Evolutionary conservation across 2,888 invertebrate genomes (phyloP).

Genomic region (Nineta flava): DNA sequence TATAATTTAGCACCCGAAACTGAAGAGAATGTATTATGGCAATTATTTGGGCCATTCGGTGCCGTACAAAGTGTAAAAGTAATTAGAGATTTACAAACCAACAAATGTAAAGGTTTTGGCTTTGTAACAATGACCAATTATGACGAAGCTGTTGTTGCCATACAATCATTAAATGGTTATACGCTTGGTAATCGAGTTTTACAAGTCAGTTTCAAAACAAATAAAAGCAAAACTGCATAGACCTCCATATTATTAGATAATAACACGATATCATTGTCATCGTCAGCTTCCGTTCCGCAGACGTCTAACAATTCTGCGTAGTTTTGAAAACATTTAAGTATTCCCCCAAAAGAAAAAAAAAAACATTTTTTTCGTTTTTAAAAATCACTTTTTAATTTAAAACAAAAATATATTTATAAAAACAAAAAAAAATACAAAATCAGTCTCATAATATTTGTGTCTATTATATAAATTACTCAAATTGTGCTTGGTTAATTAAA

Average conservation of each 20-base stretch:
- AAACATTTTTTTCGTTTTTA: too few relatives aligned
- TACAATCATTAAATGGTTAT: slow-evolving; percentile 91
- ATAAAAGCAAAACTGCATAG: slow-evolving; percentile 62
- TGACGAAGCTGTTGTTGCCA: slow-evolving; percentile 91
- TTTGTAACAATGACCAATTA: slow-evolving; percentile 98
- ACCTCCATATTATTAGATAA: slow-evolving; percentile 15
- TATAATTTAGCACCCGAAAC: slow-evolving; percentile 86
- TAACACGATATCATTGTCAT: not conserved
- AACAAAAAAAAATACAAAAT: too few relatives aligned
- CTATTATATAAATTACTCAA: too few relatives aligned
- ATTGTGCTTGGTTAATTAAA: too few relatives aligned
- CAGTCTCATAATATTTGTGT: too few relatives aligned
- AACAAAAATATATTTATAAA: too few relatives aligned
- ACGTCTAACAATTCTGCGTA: not conserved
- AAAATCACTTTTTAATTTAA: too few relatives aligned
- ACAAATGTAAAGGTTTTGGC: slow-evolving; percentile 97
- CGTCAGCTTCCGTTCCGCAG: slow-evolving; percentile 1
- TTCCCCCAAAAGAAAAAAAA: too few relatives aligned
- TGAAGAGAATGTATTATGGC: slow-evolving; percentile 83
- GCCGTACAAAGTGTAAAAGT: slow-evolving; percentile 96
- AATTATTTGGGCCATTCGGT: slow-evolving; percentile 92
- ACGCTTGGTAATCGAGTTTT: slow-evolving; percentile 87
- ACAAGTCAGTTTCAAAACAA: slow-evolving; percentile 95
- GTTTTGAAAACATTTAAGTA: not conserved
- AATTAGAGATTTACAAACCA: slow-evolving; percentile 85